phyloP scores from a whole-genome alignment of 23 tunicate species.

The Trididemnum nubilum region DNA sequence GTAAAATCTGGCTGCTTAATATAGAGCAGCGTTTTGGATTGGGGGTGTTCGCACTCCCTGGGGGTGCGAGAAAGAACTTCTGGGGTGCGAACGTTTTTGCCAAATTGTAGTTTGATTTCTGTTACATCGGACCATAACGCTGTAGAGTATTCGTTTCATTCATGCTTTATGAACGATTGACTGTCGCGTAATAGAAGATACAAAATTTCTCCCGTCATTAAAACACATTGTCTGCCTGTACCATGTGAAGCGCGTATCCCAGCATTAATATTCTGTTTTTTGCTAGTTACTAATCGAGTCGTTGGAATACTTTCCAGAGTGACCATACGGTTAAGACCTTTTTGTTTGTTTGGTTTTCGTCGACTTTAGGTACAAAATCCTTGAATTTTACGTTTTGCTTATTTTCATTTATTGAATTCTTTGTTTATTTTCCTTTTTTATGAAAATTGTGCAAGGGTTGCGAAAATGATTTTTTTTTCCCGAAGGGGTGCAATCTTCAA shows the following conservation, averaged over 20 bases:
- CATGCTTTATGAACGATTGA: conserved; percentile 19
- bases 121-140: conserved; percentile 5
- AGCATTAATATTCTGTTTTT: conserved; percentile 12
- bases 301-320: background rate
- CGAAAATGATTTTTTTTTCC: conserved; percentile 5
- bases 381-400: too few relatives aligned
- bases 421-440: too few relatives aligned
- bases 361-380: background rate
- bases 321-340: too few relatives aligned
- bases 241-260: conserved; percentile 23
- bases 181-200: conserved; percentile 9
- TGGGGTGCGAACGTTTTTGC: background rate
- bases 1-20: too few relatives aligned
- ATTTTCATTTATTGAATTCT: too few relatives aligned
- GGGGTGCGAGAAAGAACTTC: too few relatives aligned
- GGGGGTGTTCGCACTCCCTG: background rate
- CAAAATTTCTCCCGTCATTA: conserved; percentile 9
- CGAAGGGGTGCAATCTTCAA: conserved; percentile 2
- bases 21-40: conserved; percentile 4
- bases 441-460: conserved; percentile 16
- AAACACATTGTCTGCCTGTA: conserved; percentile 13
- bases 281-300: background rate
- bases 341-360: background rate
- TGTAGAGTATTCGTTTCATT: background rate
- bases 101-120: background rate